Evolutionary conservation across 1,140 invertebrate species (phyloP).

Genomic region (Aphelenchoides avenae): DNA sequence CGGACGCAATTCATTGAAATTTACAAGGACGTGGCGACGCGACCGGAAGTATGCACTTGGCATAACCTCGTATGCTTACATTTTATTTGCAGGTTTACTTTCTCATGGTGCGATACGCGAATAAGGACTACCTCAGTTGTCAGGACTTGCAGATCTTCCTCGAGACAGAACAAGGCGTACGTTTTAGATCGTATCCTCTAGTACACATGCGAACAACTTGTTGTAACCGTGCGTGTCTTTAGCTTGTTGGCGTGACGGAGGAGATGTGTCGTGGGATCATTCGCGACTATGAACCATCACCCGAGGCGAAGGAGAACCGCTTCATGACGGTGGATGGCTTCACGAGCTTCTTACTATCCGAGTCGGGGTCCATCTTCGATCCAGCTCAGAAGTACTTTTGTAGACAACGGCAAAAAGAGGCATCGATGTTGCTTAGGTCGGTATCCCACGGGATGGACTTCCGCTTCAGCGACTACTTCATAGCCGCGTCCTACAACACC

Average conservation of each 20-base stretch:
- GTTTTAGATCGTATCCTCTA: constrained; percentile 29
- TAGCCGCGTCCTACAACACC: constrained; percentile 70
- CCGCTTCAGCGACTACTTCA: constrained; percentile 68
- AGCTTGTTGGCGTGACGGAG: constrained; percentile 65
- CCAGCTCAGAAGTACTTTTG: constrained; percentile 62
- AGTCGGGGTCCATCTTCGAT: constrained; percentile 67
- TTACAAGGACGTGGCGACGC: constrained; percentile 68
- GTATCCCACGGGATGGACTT: constrained; percentile 59
- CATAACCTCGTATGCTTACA: no score
- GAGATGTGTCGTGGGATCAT: constrained; percentile 65
- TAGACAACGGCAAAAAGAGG: no score
- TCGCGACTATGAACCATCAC: constrained; percentile 65
- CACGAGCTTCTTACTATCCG: constrained; percentile 66
- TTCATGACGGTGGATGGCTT: constrained; percentile 66
- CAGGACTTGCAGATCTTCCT: constrained; percentile 66
- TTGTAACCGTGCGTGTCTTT: constrained; percentile 27
- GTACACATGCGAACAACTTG: not conserved
- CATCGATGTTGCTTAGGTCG: constrained; percentile 33
- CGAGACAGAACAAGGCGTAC: constrained; percentile 69
- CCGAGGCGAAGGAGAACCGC: constrained; percentile 64
- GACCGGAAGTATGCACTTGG: no score
- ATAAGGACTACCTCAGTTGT: constrained; percentile 67
- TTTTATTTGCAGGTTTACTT: no score
- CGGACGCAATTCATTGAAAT: constrained; percentile 66
- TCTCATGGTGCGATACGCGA: constrained; percentile 68